A percentile compares a stretch with the other conserved stretches of the same genome.
Evolutionary conservation across 2,113 vertebrate genomes (phyloP).

Genomic region (Naja naja): DNA sequence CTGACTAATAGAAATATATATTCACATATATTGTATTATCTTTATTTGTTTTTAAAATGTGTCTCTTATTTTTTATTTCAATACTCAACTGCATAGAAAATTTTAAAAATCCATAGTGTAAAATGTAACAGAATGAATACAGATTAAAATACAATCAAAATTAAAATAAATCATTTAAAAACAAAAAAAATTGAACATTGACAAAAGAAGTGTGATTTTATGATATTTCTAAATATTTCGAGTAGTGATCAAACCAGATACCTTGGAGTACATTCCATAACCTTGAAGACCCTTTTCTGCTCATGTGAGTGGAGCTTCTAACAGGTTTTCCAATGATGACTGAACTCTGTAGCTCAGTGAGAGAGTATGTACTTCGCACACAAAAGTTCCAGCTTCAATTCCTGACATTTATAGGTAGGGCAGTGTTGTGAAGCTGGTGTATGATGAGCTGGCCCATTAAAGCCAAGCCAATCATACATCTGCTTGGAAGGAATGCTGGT

Average conservation of each 20-base stretch:
- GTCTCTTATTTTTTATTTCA: neutral
- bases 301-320: neutral
- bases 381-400: neutral
- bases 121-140: neutral
- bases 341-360: neutral
- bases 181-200: neutral
- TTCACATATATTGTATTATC: neutral
- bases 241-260: neutral
- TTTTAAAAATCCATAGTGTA: neutral
- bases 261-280: neutral
- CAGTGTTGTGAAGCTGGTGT: neutral
- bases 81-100: neutral
- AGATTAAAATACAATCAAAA: neutral
- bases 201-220: neutral
- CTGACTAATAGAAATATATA: neutral
- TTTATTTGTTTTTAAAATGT: neutral
- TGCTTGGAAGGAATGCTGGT: neutral
- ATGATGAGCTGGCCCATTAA: neutral
- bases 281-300: neutral
- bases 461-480: neutral
- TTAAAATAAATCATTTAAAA: neutral
- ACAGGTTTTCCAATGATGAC: neutral
- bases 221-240: neutral
- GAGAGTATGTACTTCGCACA: neutral
- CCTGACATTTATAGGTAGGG: neutral